Base-by-base conservation (phyloP, 1,140 invertebrate genomes). In the Sycobia sp. region DNA sequence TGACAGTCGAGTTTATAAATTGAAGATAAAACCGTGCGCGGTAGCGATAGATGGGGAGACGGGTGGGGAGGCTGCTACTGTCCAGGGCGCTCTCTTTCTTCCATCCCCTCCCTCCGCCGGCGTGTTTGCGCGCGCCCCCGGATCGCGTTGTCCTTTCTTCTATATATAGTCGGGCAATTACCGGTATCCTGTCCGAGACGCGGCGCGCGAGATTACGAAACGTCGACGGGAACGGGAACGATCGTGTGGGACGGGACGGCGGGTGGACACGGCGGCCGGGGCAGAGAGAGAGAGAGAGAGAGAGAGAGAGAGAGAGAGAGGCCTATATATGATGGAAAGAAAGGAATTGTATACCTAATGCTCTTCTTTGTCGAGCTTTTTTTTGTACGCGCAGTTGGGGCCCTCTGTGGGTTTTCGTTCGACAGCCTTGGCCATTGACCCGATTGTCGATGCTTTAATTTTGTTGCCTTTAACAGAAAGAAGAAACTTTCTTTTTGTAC, bases 361-460 rank as follows among this genome's bases (percentile, higher is more conserved):
- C 25, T 34, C 29, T 50, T 60, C 56, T 29, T 49, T 49, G 22
- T 49, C 5, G 25, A 18, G 36, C 49, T 61, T 61, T 61, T 61
- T 61, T 29, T 38, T 1, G 5, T 11, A 32, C 29, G 29, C 38
- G 36, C 9, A 27, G 22, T 58, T 27, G 44, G 22, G n/a, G n/a
- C n/a, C 20, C 22, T 16, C 16, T 34, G 36, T 34, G 49, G 38
- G 29, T 36, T 50, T 25, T 41, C 56, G 9, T 23, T 22, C 38
- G 20, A 44, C 29, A 7, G 5, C 29, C 29, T 5, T 34, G 49
- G 50, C 32, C 39, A 54, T 62, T 62, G 59, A 54, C 59, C 29
- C 59, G 41, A 14, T 38, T 62, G 59, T 62, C 59, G 41, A 62
- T 62, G 50, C 27, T 54, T 62, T 54, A 53, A 54, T 62, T 62